Base-by-base conservation (phyloP, 2,797 vertebrate genomes). In the Tokudaia tokunoshimensis region DNA sequence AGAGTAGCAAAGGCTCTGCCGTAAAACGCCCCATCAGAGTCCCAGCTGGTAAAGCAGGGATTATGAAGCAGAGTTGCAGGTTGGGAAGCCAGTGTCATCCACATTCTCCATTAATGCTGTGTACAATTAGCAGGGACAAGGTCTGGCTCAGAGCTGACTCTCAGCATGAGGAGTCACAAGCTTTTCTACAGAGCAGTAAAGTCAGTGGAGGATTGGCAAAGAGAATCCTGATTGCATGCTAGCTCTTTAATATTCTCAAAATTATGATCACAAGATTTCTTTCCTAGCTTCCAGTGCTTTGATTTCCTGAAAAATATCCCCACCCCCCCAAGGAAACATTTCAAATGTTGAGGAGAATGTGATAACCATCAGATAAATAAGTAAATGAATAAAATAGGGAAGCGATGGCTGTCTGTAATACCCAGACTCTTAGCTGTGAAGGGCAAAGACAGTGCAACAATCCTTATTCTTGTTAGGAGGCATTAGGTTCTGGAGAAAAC, bases 1-100 rank as follows among this genome's bases (percentile, higher is more conserved):
- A 97, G 95, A 87, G 94, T 95, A 96, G 95, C 86, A 92, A 76
- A 98, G 97, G 79, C 78, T 44, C 41, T 70, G 72, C 97, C 98
- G 86, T 94, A 94, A 98, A 97, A 98, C 88, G 72, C 85, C 80
- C 94, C 96, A 94, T 98, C 92, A 95, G 11, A 86, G 41, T 96
- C 97, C 96, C 98, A 98, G 95, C 96, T 98, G 98, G 94, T 92
- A 85, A 93, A 78, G 59, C 89, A 93, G 96, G 94, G 93, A 98
- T 98, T 96, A 94, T 92, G 90, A 97, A 96, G 80, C 89, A 47
- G 78, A 98, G 41, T 87, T 92, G 72, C 59, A 96, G 88, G 93
- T 93, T 95, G 97, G 96, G 94, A 94, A 94, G 89, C 65, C 76
- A 37, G 34, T 92, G 41, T 47, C 96, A 95, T 94, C 72, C 80